Percentiles rank a stretch among this genome's conserved stretches.
phyloP scores from a whole-genome alignment of 2,113 vertebrate genomes.

The Geococcyx californianus region DNA sequence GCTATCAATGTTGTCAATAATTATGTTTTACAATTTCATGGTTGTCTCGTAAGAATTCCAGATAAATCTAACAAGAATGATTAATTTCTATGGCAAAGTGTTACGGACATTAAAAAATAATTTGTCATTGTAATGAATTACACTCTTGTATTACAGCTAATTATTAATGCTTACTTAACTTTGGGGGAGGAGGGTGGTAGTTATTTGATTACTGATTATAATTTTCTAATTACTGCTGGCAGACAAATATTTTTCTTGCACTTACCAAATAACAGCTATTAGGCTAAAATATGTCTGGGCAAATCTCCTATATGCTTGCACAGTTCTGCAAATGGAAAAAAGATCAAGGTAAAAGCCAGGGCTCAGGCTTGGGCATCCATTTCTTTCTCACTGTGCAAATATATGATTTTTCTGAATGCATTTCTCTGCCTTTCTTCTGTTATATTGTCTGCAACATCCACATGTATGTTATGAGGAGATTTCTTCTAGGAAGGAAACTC shows the following conservation, averaged over 20 bases:
- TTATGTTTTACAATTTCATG: conserved; percentile 31
- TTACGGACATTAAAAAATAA: conserved; percentile 29
- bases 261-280: conserved; percentile 29
- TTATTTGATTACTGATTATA: conserved; percentile 40
- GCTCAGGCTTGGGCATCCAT: not conserved
- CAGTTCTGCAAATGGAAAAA: not conserved
- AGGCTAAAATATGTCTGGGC: not conserved
- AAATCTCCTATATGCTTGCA: not conserved
- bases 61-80: conserved; percentile 43
- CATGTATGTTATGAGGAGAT: not conserved
- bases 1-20: conserved; percentile 12
- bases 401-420: not conserved
- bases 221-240: conserved; percentile 31
- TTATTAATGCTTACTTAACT: conserved; percentile 50
- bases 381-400: not conserved
- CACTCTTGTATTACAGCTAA: not conserved
- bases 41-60: conserved; percentile 36
- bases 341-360: not conserved
- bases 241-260: conserved; percentile 46
- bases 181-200: not conserved
- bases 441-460: not conserved
- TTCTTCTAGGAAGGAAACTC: not conserved
- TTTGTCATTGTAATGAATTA: conserved; percentile 48
- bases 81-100: conserved; percentile 23
- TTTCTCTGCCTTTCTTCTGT: not conserved